Base-by-base conservation (phyloP, 1,140 invertebrate species). In the Steinernema feltiae region DNA sequence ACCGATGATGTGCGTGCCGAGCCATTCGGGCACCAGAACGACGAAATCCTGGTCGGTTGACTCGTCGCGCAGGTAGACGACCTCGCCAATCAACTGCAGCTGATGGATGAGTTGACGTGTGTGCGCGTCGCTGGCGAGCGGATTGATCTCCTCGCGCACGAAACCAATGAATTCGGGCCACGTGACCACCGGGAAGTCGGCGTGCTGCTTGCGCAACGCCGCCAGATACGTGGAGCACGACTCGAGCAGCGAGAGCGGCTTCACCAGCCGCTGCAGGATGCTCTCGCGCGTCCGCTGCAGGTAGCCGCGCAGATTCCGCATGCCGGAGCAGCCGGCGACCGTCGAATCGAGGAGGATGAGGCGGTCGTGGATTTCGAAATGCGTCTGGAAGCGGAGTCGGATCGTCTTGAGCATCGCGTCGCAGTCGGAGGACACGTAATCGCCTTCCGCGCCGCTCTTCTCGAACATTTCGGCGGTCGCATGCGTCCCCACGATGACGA, bases 21-120 rank as follows among this genome's bases (percentile, higher is more conserved):
- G 87, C 92, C 92, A 94, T 69, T 90, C 89, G 0, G 92, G 91
- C 83, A 89, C 90, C 12, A 93, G 82, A 15, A 93, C 90, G 15
- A 93, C 89, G 70, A 81, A 85, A 63, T 85, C 84, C n/a, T 93
- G 87, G 85, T 93, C 91, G 24, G 89, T 84, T 35, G 83, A 78
- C 32, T 88, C 88, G 77, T 87, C 88, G 72, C 89, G 88, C 74
- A 89, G 83, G 83, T 89, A 89, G 15, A 89, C 87, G 76, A 88
- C 90, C 87, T 92, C 91, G 78, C 91, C 91, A 86, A 91, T 90
- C 18, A 90, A 83, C 80, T 91, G 90, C 27, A 92, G 86, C 83
- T 92, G 91, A 80, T 90, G 88, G n/a, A 92, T 88, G 12, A 92
- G 84, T 81, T 91, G 89, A 35, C 89, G 88, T 78, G 92, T 88